Evolutionary conservation across 2,797 vertebrate species (phyloP), one percentile per base, ranked within the genome.

Genomic region (Calcarius lapponicus): DNA sequence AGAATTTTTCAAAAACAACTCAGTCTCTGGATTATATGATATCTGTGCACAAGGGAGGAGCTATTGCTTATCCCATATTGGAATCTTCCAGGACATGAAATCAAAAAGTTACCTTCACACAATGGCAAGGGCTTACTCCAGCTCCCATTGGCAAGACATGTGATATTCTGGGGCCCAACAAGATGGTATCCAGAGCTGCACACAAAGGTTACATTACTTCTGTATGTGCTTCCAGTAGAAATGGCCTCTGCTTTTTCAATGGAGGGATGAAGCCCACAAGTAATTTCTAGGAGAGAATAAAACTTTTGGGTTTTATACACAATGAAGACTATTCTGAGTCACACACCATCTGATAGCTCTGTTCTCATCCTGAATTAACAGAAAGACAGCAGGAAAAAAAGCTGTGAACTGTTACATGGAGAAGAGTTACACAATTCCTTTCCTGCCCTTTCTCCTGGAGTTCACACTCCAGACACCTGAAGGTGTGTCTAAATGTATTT

Each of bases 111-210:
- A 97, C 96, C 97, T 97, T 98, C 97, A 97, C 99, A 99, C 64
- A 62, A 48, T 6, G 98, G 98, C 43, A 98, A 96, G 14, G 96
- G 97, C 76, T 97, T 98, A 70, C 98, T 99, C 99, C 99, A 99
- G 75, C 96, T 98, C 93, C 98, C 98, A 93, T 97, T 98, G 17
- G 97, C 86, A 48, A 98, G 98, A 96, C 99, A 99, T 5, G 95
- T 97, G 83, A 97, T 97, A 42, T 97, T 98, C 79, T 97, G 96
- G 17, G 97, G 94, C 57, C 98, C 98, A 73, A 98, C 48, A 47
- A 99, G 98, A 65, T 97, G 98, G 92, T 98, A 96, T 31, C 98
- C 98, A 32, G 95, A 70, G 48, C 70, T 90, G 90, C 99, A 99
- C 12, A 97, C 81, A 76, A 98, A 99, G 34, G 97, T 98, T 71